Evolutionary conservation across 2,113 vertebrate species (phyloP).

Genomic region (Chloroceryle aenea): DNA sequence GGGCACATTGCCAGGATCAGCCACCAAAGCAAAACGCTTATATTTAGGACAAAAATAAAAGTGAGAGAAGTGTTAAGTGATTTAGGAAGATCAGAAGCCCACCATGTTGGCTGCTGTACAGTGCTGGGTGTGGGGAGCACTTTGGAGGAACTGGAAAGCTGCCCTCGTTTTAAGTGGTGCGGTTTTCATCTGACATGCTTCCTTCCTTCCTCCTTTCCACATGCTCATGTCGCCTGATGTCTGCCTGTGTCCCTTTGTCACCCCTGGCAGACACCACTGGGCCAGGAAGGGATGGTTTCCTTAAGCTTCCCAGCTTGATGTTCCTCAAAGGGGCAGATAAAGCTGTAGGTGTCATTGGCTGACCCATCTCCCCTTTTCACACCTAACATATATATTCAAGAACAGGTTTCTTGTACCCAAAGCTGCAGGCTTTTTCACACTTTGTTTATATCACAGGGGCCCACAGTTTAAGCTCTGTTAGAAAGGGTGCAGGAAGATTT

Average conservation of each 20-base stretch:
- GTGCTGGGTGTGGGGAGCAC: background rate
- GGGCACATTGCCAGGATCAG: conserved; percentile 9
- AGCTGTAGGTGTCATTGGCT: background rate
- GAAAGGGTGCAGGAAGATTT: background rate
- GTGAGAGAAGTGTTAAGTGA: conserved; percentile 48
- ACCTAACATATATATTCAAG: background rate
- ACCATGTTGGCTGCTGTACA: conserved; percentile 25
- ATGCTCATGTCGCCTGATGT: background rate
- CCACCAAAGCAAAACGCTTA: conserved; percentile 32
- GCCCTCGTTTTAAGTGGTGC: background rate
- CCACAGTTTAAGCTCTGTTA: background rate
- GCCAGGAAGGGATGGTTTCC: background rate
- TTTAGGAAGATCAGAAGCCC: conserved; percentile 46
- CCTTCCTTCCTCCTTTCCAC: background rate
- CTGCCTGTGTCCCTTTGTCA: conserved; percentile 12
- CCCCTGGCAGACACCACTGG: background rate
- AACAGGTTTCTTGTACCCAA: background rate
- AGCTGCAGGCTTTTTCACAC: background rate
- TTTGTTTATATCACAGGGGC: background rate
- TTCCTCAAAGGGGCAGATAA: background rate
- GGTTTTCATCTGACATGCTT: conserved; percentile 12
- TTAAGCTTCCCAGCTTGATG: background rate
- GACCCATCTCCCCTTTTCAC: background rate
- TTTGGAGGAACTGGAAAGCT: conserved; percentile 29
- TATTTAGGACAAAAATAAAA: conserved; percentile 59